A percentile compares a stretch with the other conserved stretches of the same genome.
These are phyloP conservation scores for Athetis lepigone DNA, from an alignment of 2,888 invertebrate genomes.

Conservation along the genomic window DNA sequence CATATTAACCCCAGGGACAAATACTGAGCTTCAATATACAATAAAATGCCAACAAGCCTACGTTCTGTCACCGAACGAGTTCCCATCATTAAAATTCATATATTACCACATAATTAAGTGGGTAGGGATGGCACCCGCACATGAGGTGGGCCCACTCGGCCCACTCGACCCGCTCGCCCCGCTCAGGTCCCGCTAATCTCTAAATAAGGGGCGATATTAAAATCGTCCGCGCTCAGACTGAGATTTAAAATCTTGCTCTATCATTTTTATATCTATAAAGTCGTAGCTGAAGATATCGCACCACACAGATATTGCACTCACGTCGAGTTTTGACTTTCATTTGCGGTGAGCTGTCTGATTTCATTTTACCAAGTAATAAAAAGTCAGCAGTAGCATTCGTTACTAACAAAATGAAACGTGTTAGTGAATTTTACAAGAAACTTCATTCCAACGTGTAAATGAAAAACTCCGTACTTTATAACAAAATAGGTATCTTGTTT, in stretches of 20 bases:
- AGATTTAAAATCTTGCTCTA: conserved; percentile 22
- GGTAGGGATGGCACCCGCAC: conserved; percentile 19
- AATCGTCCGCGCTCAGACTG: conserved; percentile 26
- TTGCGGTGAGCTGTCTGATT: neutral
- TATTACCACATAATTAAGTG: conserved; percentile 57
- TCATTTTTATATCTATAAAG: conserved; percentile 28
- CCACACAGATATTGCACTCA: conserved; percentile 9
- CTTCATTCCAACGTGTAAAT: conserved; percentile 17
- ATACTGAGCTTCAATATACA: conserved; percentile 22
- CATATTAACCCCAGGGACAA: conserved; percentile 8
- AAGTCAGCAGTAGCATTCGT: neutral
- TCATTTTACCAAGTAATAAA: neutral
- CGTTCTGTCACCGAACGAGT: conserved; percentile 29
- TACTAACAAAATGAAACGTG: conserved; percentile 5
- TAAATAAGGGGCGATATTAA: conserved; percentile 66
- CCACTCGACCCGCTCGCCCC: conserved; percentile 10
- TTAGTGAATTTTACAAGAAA: conserved; percentile 12
- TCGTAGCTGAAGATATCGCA: conserved; percentile 6
- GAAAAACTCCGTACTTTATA: conserved; percentile 9
- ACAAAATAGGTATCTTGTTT: conserved; percentile 1
- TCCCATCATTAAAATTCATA: conserved; percentile 59
- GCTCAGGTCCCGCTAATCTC: conserved; percentile 52
- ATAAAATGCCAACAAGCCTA: conserved; percentile 35
- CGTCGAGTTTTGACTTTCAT: conserved; percentile 5
- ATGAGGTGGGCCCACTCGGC: conserved; percentile 21